Conservation (phyloP, 2,797 vertebrate genomes). For the Phylloscopus collybita region DNA sequence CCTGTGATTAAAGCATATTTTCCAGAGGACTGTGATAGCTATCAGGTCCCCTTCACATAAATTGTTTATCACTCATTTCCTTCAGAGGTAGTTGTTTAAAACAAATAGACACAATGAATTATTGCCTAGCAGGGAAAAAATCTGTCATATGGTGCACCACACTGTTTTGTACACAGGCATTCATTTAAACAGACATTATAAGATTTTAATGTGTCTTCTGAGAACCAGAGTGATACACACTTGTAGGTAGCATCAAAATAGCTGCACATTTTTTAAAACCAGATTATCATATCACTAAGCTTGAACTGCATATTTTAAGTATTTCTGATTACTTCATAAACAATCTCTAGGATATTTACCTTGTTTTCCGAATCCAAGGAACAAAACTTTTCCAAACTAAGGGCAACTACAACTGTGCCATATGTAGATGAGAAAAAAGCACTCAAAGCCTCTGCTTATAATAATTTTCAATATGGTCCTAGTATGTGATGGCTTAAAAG, state of each 20-base stretch:
- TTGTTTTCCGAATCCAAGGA: background rate
- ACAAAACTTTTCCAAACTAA: background rate
- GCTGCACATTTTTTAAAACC: background rate
- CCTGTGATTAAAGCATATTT: conserved; percentile 27
- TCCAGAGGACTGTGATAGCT: background rate
- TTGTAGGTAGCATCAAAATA: conserved; percentile 46
- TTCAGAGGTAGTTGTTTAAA: conserved; percentile 43
- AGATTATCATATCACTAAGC: background rate
- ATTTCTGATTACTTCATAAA: conserved; percentile 6
- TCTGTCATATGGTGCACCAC: background rate
- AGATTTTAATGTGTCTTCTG: conserved; percentile 33
- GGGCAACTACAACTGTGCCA: background rate
- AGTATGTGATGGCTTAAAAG: background rate
- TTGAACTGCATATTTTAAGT: background rate
- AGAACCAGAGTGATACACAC: conserved; percentile 54
- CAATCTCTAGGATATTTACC: background rate
- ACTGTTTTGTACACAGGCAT: conserved; percentile 14
- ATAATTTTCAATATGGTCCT: background rate
- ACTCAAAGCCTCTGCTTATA: background rate
- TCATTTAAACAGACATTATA: conserved; percentile 28
- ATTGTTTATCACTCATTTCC: conserved; percentile 25
- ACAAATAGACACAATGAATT: conserved; percentile 9
- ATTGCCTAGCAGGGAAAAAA: background rate
- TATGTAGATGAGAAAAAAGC: background rate
- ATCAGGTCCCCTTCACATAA: background rate